phyloP scores from a whole-genome alignment of 1,140 invertebrate genomes.

The Gryllus bimaculatus region DNA sequence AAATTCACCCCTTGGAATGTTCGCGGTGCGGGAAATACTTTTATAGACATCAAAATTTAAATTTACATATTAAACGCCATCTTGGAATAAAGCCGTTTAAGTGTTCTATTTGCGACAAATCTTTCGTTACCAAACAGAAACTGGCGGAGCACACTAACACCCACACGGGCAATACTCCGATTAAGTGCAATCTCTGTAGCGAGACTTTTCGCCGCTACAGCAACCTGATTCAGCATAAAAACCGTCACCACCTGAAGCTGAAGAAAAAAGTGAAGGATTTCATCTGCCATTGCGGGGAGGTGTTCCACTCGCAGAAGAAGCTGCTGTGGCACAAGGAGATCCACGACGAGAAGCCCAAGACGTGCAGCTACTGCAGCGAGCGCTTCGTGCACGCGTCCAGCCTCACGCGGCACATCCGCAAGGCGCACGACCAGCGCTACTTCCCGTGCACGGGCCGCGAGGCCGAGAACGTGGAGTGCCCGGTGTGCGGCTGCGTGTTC shows the following conservation, averaged over 20 bases:
- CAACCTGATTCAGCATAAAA: slow-evolving; percentile 76
- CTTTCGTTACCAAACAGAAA: slow-evolving; percentile 69
- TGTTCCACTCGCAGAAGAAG: slow-evolving; percentile 72
- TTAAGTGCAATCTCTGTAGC: slow-evolving; percentile 71
- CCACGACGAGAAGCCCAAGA: slow-evolving; percentile 70
- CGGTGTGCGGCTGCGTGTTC: slow-evolving; percentile 69
- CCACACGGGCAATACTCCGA: slow-evolving; percentile 69
- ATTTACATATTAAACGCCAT: slow-evolving; percentile 66
- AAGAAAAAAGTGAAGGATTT: slow-evolving; percentile 63
- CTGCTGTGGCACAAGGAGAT: slow-evolving; percentile 76
- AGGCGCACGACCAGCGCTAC: slow-evolving; percentile 67
- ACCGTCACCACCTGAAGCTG: slow-evolving; percentile 52
- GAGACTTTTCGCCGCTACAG: slow-evolving; percentile 75
- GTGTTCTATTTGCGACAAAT: slow-evolving; percentile 70
- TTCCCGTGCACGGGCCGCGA: slow-evolving; percentile 47
- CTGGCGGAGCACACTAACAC: slow-evolving; percentile 67
- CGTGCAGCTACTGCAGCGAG: slow-evolving; percentile 71
- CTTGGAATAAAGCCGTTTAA: slow-evolving; percentile 63
- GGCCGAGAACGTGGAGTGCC: slow-evolving; percentile 64
- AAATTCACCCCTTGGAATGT: slow-evolving; percentile 69
- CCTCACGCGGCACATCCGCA: slow-evolving; percentile 69
- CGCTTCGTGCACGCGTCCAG: slow-evolving; percentile 73
- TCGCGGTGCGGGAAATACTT: slow-evolving; percentile 69
- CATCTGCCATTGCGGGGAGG: slow-evolving; percentile 68
- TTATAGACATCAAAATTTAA: slow-evolving; percentile 58